Percentiles rank a stretch among this genome's conserved stretches.
Evolutionary conservation across 2,888 invertebrate genomes (phyloP).

Genomic region (Belgica antarctica): DNA sequence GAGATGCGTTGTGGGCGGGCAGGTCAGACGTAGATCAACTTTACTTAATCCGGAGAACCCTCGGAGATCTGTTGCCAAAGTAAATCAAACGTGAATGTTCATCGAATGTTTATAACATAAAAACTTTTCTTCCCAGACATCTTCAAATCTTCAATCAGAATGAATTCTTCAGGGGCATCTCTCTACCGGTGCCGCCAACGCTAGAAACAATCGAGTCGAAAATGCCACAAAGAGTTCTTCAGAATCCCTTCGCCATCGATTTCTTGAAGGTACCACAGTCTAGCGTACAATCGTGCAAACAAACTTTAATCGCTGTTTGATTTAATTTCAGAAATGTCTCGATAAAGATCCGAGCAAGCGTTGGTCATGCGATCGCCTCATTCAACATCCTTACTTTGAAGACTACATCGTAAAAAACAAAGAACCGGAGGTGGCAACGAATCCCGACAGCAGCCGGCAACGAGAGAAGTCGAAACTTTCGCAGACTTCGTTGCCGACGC

Average conservation of each 20-base stretch:
- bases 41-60: conserved; percentile 89
- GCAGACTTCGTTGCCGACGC: conserved; percentile 55
- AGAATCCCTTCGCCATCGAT: conserved; percentile 70
- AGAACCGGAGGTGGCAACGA: conserved; percentile 54
- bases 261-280: conserved; percentile 69
- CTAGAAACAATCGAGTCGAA: conserved; percentile 81
- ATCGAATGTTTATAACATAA: background rate
- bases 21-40: conserved; percentile 98
- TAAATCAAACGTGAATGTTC: background rate
- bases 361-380: conserved; percentile 87
- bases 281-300: background rate
- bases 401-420: conserved; percentile 81
- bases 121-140: conserved; percentile 61
- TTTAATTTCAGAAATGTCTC: conserved; percentile 76
- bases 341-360: conserved; percentile 91
- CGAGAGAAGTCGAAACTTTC: conserved; percentile 65
- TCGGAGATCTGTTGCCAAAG: conserved; percentile 83
- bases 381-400: conserved; percentile 88
- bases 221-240: conserved; percentile 70
- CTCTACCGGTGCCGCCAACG: conserved; percentile 85
- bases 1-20: conserved; percentile 97
- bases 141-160: conserved; percentile 95
- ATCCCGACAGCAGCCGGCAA: conserved; percentile 58
- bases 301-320: conserved; percentile 44
- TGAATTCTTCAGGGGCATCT: conserved; percentile 85